Percentiles rank a stretch among this genome's conserved stretches.
phyloP scores from a whole-genome alignment of 1,140 invertebrate genomes.

The Pseudoatta argentina region DNA sequence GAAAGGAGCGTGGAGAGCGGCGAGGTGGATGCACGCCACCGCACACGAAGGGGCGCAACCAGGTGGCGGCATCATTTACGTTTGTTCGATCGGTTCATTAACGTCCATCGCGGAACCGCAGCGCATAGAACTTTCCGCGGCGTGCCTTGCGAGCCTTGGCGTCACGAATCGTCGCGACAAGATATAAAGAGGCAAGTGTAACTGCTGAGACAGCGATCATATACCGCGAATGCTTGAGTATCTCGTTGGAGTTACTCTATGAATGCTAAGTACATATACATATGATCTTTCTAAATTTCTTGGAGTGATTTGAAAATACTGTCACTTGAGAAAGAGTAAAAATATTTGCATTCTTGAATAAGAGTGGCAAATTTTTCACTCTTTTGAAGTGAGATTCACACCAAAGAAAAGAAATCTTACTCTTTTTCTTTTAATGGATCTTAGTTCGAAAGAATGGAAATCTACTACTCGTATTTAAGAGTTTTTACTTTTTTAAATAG shows the following conservation, averaged over 20 bases:
- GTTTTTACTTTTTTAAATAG: no score
- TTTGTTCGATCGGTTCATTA: conserved; percentile 68
- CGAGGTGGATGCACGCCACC: conserved; percentile 38
- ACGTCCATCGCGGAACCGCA: conserved; percentile 50
- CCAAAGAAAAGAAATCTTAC: no score
- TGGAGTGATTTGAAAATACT: no score
- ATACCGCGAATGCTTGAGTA: background rate
- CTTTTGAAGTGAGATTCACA: no score
- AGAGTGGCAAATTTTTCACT: no score
- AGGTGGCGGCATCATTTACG: conserved; percentile 58
- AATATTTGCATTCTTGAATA: no score
- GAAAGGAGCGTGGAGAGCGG: conserved; percentile 27
- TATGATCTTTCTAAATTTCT: no score
- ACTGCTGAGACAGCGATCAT: conserved; percentile 4
- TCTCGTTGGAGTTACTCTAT: background rate
- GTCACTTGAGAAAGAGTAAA: no score
- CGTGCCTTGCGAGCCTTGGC: background rate
- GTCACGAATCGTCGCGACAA: conserved; percentile 5
- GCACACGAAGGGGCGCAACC: conserved; percentile 50
- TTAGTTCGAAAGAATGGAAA: no score
- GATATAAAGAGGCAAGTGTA: background rate
- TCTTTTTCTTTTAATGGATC: no score
- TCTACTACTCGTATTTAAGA: no score
- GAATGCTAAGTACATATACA: background rate
- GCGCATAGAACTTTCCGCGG: conserved; percentile 24